Evolutionary conservation across 1,140 invertebrate species (phyloP), one percentile per base, ranked within the genome.

Genomic region (Galleria mellonella): DNA sequence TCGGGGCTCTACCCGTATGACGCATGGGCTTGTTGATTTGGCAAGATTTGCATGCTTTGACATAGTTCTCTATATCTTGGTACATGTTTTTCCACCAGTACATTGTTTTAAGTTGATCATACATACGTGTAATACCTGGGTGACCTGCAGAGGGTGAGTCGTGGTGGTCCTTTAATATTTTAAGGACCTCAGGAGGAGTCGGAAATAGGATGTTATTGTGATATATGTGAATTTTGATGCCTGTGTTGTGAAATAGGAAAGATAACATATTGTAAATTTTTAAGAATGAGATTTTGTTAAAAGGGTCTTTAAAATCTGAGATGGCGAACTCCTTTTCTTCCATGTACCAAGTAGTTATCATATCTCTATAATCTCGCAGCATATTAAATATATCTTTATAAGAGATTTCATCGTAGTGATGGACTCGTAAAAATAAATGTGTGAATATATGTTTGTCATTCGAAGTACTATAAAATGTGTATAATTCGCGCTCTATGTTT

Each of bases 41-140:
- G 47, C 63, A 73, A 8, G 32, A 50, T 27, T 35, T n/a, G 42
- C 74, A 74, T 6, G 38, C 54, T 43, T 53, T 54, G 7, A 69
- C 50, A 42, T 55, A 71, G 7, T 61, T 43, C 35, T 55, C 46
- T 9, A 76, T 65, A 29, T 74, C 60, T 38, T 43, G 17, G 40
- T 54, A 58, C 60, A 73, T 62, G n/a, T 37, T 47, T 23, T 42
- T 10, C 73, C 70, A 76, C 51, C 49, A 66, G 40, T 43, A 73
- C 3, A 60, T 29, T 36, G 61, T 38, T 54, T 61, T 62, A 14
- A 77, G 62, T 43, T 39, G 35, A 27, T 49, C 41, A 28, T 50
- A 54, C 15, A 60, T 70, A 43, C 57, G 47, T 4, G 27, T 12
- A 11, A 59, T 50, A 12, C 61, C 60, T 11, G 45, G 31, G 37